phyloP scores from a whole-genome alignment of 2,888 invertebrate species.

The Adelognathus sp. region DNA sequence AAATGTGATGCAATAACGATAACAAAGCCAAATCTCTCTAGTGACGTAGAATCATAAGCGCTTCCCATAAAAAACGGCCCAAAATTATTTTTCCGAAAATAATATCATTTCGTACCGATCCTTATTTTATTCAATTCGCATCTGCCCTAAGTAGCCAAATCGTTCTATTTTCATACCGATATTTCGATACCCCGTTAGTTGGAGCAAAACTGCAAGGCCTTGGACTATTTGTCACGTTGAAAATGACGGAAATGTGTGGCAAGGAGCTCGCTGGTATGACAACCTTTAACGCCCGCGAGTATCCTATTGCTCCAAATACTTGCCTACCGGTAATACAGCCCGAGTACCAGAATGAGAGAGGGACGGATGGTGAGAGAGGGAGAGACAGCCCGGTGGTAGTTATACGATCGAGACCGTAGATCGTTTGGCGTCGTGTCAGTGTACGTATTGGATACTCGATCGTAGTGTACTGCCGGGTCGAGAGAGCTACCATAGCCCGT shows the following conservation, averaged over 20 bases:
- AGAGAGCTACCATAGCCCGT: slow-evolving; percentile 44
- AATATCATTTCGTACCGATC: not conserved
- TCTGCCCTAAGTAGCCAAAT: not conserved
- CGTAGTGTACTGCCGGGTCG: slow-evolving; percentile 57
- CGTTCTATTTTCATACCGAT: not conserved
- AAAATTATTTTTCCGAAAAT: not conserved
- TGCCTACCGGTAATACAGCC: slow-evolving; percentile 38
- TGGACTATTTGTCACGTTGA: slow-evolving; percentile 1
- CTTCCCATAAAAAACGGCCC: not conserved
- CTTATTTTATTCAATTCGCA: not conserved
- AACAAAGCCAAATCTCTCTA: not conserved
- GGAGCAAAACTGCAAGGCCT: slow-evolving; percentile 4
- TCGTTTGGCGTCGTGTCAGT: slow-evolving; percentile 51
- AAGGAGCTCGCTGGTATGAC: slow-evolving; percentile 55
- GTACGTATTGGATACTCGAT: slow-evolving; percentile 46
- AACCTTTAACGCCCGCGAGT: slow-evolving; percentile 61
- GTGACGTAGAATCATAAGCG: not conserved
- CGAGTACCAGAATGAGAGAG: slow-evolving; percentile 5
- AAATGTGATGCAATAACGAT: no score
- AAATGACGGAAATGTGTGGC: slow-evolving; percentile 23
- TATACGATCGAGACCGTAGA: slow-evolving; percentile 40
- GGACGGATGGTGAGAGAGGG: no score
- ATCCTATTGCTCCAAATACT: slow-evolving; percentile 71
- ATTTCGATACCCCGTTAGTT: not conserved
- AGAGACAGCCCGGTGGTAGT: slow-evolving; percentile 10